Conservation (phyloP, 2,113 vertebrate genomes). For the Actinemys pallida region DNA sequence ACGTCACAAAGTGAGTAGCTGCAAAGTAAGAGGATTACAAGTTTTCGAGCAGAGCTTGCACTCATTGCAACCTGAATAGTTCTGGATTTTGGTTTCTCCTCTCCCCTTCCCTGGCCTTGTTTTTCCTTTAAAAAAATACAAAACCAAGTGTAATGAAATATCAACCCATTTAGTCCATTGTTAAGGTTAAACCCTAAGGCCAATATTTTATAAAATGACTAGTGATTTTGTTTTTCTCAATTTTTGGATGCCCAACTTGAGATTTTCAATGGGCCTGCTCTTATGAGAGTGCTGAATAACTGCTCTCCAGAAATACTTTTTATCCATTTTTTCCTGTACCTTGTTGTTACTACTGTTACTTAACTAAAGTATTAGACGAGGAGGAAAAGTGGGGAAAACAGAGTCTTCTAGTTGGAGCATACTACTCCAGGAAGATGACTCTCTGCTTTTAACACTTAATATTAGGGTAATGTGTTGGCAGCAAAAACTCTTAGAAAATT, state of each 20-base stretch:
- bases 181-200: neutral
- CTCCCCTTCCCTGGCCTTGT: neutral
- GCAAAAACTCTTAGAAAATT: neutral
- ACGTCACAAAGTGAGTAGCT: neutral
- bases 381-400: neutral
- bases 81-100: neutral
- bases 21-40: neutral
- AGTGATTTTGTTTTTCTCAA: neutral
- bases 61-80: neutral
- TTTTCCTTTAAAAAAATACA: neutral
- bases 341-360: neutral
- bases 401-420: neutral
- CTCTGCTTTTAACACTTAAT: neutral
- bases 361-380: neutral
- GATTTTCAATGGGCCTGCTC: neutral
- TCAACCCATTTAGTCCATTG: fast-evolving
- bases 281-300: fast-evolving
- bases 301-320: neutral
- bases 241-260: neutral
- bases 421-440: neutral
- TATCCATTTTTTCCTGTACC: neutral
- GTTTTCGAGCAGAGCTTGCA: neutral
- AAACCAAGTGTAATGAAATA: neutral
- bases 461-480: neutral
- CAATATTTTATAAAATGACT: fast-evolving